Conservation (phyloP, 2,888 invertebrate species). For the Synergus laeviventris region DNA sequence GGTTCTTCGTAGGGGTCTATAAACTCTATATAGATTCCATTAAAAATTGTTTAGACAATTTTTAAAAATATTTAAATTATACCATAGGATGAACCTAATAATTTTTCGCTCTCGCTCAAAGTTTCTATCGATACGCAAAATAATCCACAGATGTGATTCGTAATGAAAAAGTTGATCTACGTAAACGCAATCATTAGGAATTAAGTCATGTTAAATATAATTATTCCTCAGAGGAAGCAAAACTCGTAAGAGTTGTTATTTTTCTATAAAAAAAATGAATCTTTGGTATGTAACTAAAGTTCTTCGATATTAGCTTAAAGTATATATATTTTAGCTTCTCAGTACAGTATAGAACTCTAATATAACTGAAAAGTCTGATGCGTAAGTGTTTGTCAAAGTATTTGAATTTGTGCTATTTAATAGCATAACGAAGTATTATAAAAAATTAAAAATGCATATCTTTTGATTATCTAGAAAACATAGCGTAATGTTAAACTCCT, state of each 20-base stretch:
- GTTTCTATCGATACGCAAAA: not conserved
- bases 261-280: constrained; percentile 7
- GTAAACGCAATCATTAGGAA: constrained; percentile 13
- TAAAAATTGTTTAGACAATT: too few species aligned
- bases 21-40: too few species aligned
- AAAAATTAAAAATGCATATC: constrained; percentile 1
- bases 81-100: constrained; percentile 12
- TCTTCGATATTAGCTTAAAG: not conserved
- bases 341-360: constrained; percentile 4
- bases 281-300: constrained; percentile 13
- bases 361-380: constrained; percentile 24
- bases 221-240: not conserved
- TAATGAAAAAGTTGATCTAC: constrained; percentile 19
- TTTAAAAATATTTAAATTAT: too few species aligned
- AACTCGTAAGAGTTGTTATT: not conserved
- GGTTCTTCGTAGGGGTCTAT: too few species aligned
- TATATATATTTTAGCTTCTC: constrained; percentile 14
- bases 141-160: constrained; percentile 13
- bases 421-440: constrained; percentile 12
- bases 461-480: not conserved
- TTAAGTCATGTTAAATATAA: constrained; percentile 22
- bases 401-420: constrained; percentile 6
- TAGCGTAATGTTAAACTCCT: not conserved
- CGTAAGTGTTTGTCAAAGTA: not conserved
- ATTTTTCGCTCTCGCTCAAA: not conserved